A percentile compares a stretch with the other conserved stretches of the same genome.
Evolutionary conservation across 1,140 invertebrate genomes (phyloP).

Genomic region (Chironomus striatipennis): DNA sequence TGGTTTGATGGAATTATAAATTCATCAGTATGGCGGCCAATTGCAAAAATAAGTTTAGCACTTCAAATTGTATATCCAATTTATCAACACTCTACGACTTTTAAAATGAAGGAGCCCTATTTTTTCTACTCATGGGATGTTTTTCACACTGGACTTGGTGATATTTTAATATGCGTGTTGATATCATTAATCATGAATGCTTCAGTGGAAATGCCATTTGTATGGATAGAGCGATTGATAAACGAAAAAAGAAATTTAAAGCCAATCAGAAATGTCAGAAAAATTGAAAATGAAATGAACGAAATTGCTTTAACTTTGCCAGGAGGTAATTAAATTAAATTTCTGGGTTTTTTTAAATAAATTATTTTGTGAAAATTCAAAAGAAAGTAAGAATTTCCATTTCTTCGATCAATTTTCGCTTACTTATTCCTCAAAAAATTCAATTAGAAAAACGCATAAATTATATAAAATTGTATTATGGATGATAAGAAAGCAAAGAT

Average conservation of each 20-base stretch:
- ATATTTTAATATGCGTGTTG: not conserved
- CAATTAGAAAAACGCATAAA: slow-evolving; percentile 8
- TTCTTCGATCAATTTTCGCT: not conserved
- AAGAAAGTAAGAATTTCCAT: no score
- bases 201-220: not conserved
- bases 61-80: not conserved
- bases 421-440: not conserved
- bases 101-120: not conserved
- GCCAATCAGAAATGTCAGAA: no score
- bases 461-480: not conserved
- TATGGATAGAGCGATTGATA: not conserved
- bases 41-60: not conserved
- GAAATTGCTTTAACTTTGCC: no score
- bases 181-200: not conserved
- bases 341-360: no score
- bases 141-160: not conserved
- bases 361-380: no score
- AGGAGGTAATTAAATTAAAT: no score
- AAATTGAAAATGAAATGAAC: no score
- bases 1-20: not conserved
- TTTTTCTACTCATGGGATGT: not conserved
- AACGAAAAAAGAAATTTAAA: no score
- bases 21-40: not conserved
- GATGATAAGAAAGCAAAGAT: not conserved
- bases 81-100: not conserved